Evolutionary conservation across 2,113 vertebrate genomes (phyloP), one percentile per base, ranked within the genome.

Genomic region (Danio rerio): DNA sequence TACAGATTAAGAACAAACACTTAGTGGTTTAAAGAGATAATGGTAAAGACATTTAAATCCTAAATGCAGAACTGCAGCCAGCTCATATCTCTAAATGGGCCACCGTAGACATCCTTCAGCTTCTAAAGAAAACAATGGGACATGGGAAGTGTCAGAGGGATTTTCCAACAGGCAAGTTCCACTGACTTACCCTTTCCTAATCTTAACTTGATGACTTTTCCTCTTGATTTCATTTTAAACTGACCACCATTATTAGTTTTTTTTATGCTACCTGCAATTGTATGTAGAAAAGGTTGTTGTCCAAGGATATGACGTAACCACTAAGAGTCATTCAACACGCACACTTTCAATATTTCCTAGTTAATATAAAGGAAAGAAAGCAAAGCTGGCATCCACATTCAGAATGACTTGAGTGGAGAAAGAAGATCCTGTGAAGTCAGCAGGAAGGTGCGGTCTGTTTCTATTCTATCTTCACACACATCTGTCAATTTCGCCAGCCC

Each of bases 131-230:
- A 81, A 84, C 72, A 77, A 77, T 65, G 56, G 53, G 56, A 49
- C 6, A 15, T 42, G 18, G 78, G 72, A 77, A 77, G 72, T 81
- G 78, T 13, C 63, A 70, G n/a, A 45, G 59, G 58, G 9, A 31
- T 42, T 76, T 81, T 81, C 71, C 78, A 52, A 62, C 6, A 50
- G 1, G 78, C 66, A 16, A 62, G 61, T 81, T 81, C 55, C 78
- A 45, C 12, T 21, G 16, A 72, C 43, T 79, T 20, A 47, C 59
- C 8, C 47, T 31, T 16, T 47, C 47, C 58, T 43, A 8, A 76
- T 40, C 76, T 9, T 50, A 12, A 59, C 16, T 45, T 43, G 63
- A 16, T 66, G 43, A 66, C 40, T 47, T 47, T 47, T 18, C 42
- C 42, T 47, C 43, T 43, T 18, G 8, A 18, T n/a, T 68, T 45